phyloP scores from a whole-genome alignment of 2,888 invertebrate species.

The Rutpela maculata region DNA sequence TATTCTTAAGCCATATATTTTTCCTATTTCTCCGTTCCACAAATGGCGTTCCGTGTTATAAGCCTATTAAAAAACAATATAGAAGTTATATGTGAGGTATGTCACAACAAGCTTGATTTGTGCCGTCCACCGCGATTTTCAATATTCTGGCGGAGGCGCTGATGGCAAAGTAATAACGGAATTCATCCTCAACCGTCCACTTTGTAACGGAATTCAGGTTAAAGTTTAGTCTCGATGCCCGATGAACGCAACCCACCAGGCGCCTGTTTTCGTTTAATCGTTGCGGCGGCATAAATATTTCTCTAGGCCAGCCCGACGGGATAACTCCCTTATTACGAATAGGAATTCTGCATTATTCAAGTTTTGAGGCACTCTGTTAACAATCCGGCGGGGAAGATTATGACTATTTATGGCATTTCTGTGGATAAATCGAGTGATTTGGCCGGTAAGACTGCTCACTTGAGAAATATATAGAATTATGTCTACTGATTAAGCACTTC shows the following conservation, averaged over 20 bases:
- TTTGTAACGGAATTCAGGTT: neutral
- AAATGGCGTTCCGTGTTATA: too few relatives aligned
- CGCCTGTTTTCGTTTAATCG: neutral
- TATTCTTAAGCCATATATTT: too few relatives aligned
- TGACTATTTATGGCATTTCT: neutral
- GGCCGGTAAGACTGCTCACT: neutral
- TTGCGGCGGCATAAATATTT: neutral
- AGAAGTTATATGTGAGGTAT: too few relatives aligned
- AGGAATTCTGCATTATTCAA: constrained; percentile 7
- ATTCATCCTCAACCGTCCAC: neutral
- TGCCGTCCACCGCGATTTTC: neutral
- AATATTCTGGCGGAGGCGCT: neutral
- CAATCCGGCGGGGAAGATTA: neutral
- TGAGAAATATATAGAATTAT: neutral
- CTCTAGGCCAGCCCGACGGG: neutral
- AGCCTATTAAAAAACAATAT: too few relatives aligned
- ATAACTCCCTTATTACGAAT: constrained; percentile 3
- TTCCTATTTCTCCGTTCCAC: too few relatives aligned
- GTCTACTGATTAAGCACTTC: too few relatives aligned
- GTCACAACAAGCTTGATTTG: too few relatives aligned
- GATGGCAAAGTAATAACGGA: neutral
- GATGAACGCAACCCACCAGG: neutral
- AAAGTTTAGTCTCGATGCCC: neutral
- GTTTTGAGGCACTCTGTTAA: neutral
- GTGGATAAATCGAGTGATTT: neutral